A percentile compares a stretch with the other conserved stretches of the same genome.
These are phyloP conservation scores for Blomia tropicalis DNA, from an alignment of 2,888 invertebrate genomes.

Conservation along the genomic window DNA sequence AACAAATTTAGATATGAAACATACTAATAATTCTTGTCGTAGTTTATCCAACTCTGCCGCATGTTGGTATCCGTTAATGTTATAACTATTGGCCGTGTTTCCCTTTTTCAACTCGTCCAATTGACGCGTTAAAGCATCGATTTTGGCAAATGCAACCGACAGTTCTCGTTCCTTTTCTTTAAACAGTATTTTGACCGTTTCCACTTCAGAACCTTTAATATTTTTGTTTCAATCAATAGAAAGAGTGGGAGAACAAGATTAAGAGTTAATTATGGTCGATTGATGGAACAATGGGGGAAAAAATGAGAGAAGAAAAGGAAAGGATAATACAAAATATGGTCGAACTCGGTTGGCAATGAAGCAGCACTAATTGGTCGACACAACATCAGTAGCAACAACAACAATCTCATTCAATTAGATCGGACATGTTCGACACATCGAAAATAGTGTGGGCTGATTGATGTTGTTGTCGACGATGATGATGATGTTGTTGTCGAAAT, in stretches of 20 bases:
- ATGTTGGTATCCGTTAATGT: conserved; percentile 46
- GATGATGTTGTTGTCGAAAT: no score
- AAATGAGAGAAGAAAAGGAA: neutral
- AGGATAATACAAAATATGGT: neutral
- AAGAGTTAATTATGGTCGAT: no score
- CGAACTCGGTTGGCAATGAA: neutral
- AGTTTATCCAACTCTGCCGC: conserved; percentile 75
- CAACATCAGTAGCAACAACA: no score
- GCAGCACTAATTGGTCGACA: no score
- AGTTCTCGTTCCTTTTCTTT: conserved; percentile 95
- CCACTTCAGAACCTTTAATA: conserved; percentile 79
- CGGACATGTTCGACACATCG: no score
- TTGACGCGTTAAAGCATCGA: conserved; percentile 84
- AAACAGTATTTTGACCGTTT: conserved; percentile 85
- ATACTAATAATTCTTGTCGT: conserved; percentile 75
- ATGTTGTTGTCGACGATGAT: no score
- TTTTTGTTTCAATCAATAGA: no score
- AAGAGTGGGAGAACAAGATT: no score
- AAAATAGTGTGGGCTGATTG: no score
- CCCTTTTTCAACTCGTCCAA: conserved; percentile 66
- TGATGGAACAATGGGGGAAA: conserved; percentile 1
- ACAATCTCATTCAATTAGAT: no score
- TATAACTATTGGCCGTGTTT: conserved; percentile 33
- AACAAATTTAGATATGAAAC: conserved; percentile 31
- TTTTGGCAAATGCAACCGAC: conserved; percentile 88